These are phyloP conservation scores for Phoronis australis DNA, from an alignment of 2,888 invertebrate species.

Conservation along the genomic window DNA sequence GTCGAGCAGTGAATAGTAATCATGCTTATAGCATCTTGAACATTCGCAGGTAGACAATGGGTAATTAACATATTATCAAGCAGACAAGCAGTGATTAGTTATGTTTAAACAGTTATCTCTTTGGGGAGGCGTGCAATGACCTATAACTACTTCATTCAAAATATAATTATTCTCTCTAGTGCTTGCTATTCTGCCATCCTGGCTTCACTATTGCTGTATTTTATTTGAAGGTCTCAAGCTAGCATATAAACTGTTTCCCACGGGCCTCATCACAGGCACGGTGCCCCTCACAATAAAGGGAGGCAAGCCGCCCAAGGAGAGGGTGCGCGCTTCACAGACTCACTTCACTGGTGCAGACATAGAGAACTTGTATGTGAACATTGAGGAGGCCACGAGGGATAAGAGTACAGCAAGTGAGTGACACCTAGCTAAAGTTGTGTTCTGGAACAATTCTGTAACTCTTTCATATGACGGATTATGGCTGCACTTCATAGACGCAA, in stretches of 20 bases:
- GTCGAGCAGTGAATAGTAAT: too few species aligned
- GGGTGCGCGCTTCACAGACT: constrained; percentile 14
- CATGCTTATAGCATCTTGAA: too few species aligned
- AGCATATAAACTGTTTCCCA: constrained; percentile 44
- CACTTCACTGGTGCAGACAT: constrained; percentile 31
- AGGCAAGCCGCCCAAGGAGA: constrained; percentile 7
- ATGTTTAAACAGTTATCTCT: background rate
- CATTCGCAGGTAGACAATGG: too few species aligned
- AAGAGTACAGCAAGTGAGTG: constrained; percentile 42
- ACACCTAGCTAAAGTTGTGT: too few species aligned
- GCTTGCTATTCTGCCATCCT: background rate
- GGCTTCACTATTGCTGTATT: background rate
- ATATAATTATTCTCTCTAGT: background rate
- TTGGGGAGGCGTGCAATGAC: background rate
- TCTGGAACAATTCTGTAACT: too few species aligned
- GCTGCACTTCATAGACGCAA: too few species aligned
- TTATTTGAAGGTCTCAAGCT: constrained; percentile 43
- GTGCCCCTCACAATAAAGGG: constrained; percentile 27
- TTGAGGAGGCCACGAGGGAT: constrained; percentile 37
- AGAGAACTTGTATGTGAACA: constrained; percentile 30
- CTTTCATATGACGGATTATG: too few species aligned
- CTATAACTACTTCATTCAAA: background rate
- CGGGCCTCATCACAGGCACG: constrained; percentile 45
- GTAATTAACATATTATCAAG: background rate
- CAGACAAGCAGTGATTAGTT: background rate